Conservation (phyloP, 2,113 vertebrate genomes). For the Macroglossus sobrinus region DNA sequence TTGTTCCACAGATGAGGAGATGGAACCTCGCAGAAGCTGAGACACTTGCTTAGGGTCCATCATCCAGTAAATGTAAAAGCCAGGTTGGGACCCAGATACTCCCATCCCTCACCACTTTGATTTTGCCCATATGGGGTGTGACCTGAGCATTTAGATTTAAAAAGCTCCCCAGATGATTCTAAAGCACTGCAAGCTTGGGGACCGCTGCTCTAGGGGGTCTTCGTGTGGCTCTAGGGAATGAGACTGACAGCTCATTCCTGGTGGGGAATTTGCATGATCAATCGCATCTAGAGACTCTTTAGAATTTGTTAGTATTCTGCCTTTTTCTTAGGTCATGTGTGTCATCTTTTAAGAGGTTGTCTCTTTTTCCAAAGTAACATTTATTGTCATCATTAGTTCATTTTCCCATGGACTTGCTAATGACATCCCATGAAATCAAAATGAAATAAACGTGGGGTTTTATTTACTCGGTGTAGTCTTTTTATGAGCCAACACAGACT, state of each 20-base stretch:
- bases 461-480: background rate
- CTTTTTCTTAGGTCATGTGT: slow-evolving; percentile 1
- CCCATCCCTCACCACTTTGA: background rate
- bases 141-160: background rate
- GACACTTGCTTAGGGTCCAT: background rate
- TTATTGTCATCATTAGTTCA: background rate
- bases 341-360: slow-evolving; percentile 31
- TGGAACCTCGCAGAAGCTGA: background rate
- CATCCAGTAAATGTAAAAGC: background rate
- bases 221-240: background rate
- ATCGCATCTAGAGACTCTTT: background rate
- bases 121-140: background rate
- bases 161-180: background rate
- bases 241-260: background rate
- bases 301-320: background rate
- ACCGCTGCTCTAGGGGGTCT: background rate
- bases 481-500: background rate
- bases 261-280: background rate
- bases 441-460: background rate
- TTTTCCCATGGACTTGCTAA: slow-evolving; percentile 18
- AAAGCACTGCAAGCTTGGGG: background rate
- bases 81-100: background rate
- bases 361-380: background rate
- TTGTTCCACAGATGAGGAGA: background rate
- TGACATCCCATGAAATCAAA: background rate